Percentiles rank a stretch among this genome's conserved stretches.
These are phyloP conservation scores for Epinephelus coioides DNA, from an alignment of 2,797 vertebrate species.

Conservation along the genomic window DNA sequence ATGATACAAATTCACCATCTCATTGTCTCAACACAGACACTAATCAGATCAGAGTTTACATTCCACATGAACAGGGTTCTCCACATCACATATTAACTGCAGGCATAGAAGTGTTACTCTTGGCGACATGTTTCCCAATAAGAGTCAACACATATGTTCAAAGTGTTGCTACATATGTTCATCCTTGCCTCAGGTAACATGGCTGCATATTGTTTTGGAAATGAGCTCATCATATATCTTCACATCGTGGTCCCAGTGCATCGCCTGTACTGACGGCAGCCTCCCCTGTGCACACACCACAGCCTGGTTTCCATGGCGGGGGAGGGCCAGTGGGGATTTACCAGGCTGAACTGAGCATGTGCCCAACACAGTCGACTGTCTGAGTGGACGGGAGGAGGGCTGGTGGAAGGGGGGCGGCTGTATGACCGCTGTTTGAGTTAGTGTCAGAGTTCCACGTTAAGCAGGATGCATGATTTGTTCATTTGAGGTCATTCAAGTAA, in stretches of 20 bases:
- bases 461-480: not conserved
- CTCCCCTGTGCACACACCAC: slow-evolving; percentile 30
- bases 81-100: not conserved
- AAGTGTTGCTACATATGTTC: not conserved
- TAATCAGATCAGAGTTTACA: not conserved
- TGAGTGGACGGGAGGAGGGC: not conserved
- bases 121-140: no score
- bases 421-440: no score
- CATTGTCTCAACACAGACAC: not conserved
- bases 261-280: not conserved
- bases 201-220: slow-evolving; percentile 14
- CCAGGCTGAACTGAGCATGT: slow-evolving; percentile 11
- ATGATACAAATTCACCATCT: not conserved
- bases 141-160: not conserved
- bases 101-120: no score
- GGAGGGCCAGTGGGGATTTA: slow-evolving; percentile 17
- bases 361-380: not conserved
- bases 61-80: not conserved
- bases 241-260: not conserved
- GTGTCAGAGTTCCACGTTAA: not conserved
- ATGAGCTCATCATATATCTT: not conserved
- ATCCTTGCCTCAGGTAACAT: not conserved
- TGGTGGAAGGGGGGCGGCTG: not conserved
- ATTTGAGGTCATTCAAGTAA: slow-evolving; percentile 1
- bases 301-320: slow-evolving; percentile 31